These are phyloP conservation scores for Pundamilia nyererei DNA, from an alignment of 2,113 vertebrate species.

Conservation along the genomic window DNA sequence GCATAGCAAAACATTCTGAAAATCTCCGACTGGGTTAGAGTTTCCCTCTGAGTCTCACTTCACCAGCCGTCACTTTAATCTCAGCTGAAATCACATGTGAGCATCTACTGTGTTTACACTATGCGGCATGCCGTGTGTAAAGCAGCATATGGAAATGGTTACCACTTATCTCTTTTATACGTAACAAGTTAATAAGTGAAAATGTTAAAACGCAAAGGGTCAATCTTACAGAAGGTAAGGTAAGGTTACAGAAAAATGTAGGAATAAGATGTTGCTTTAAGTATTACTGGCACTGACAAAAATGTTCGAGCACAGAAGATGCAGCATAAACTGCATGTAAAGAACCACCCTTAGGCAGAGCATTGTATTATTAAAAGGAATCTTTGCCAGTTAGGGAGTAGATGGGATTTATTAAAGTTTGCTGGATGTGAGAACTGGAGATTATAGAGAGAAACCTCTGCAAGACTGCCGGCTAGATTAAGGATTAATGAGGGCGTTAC, in stretches of 20 bases:
- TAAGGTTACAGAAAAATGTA: background rate
- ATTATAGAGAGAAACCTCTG: constrained; percentile 6
- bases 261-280: background rate
- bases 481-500: background rate
- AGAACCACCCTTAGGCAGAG: background rate
- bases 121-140: background rate
- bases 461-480: background rate
- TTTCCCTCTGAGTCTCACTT: background rate
- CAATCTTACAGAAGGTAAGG: no score
- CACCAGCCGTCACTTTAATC: background rate
- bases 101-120: background rate
- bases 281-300: background rate
- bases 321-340: background rate
- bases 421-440: background rate
- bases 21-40: background rate
- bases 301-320: background rate
- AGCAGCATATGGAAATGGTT: background rate
- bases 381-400: background rate
- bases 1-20: background rate
- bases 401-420: background rate
- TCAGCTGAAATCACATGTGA: background rate
- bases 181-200: background rate
- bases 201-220: background rate
- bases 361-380: background rate
- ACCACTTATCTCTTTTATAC: background rate